Evolutionary conservation across 2,888 invertebrate genomes (phyloP).

Genomic region (Eumerus sabulonum): DNA sequence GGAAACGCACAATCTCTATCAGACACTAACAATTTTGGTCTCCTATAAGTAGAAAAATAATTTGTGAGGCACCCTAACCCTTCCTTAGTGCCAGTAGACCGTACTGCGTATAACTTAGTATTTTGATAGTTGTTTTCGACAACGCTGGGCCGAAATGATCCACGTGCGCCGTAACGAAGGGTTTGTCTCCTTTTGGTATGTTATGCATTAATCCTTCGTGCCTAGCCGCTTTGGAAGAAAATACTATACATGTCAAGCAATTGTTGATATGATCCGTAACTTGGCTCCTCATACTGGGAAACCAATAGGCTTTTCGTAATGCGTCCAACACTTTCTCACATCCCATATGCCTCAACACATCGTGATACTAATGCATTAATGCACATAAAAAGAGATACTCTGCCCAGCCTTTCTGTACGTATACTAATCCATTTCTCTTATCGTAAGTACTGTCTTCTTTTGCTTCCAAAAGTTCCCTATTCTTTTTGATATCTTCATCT

Average conservation of each 20-base stretch:
- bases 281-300: background rate
- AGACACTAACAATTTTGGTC: conserved; percentile 73
- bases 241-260: background rate
- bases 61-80: conserved; percentile 52
- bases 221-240: background rate
- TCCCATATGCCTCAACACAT: background rate
- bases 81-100: conserved; percentile 44
- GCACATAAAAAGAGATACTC: conserved; percentile 5
- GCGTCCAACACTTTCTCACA: conserved; percentile 1
- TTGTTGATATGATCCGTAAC: background rate
- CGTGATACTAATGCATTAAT: background rate
- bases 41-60: conserved; percentile 34
- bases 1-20: conserved; percentile 73
- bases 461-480: background rate
- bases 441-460: conserved; percentile 5
- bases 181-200: background rate
- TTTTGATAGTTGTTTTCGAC: too few relatives aligned
- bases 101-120: conserved; percentile 72
- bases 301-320: background rate
- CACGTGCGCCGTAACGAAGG: background rate
- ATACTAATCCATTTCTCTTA: conserved; percentile 5
- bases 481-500: conserved; percentile 9
- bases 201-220: background rate
- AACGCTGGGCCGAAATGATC: conserved; percentile 33
- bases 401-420: conserved; percentile 1